A percentile compares a stretch with the other conserved stretches of the same genome.
Evolutionary conservation across 2,113 vertebrate species (phyloP).

Genomic region (Trinectes maculatus): DNA sequence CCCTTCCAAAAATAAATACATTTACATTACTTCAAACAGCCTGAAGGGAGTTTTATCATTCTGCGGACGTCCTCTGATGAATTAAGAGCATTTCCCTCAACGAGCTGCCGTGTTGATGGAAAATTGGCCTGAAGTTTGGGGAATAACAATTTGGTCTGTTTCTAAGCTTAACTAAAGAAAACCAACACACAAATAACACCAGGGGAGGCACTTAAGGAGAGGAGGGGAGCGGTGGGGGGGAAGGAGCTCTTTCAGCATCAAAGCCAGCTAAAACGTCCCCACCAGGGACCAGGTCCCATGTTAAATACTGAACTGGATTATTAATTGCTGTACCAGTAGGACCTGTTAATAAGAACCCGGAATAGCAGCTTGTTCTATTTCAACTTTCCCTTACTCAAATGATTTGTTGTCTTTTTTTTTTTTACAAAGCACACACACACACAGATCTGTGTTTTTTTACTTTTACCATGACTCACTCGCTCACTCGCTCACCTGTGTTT

Average conservation of each 20-base stretch:
- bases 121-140: constrained; percentile 79
- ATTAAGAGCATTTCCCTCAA: constrained; percentile 72
- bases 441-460: too few species aligned
- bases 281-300: constrained; percentile 78
- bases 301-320: constrained; percentile 83
- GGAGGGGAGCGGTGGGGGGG: constrained; percentile 14
- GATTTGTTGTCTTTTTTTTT: not conserved
- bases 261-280: constrained; percentile 79
- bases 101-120: constrained; percentile 57
- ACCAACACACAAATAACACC: constrained; percentile 79
- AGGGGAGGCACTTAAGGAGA: constrained; percentile 77
- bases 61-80: constrained; percentile 64
- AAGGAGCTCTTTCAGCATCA: constrained; percentile 75
- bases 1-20: constrained; percentile 66
- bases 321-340: constrained; percentile 81
- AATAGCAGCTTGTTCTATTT: constrained; percentile 70
- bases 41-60: constrained; percentile 63
- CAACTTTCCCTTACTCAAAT: constrained; percentile 13
- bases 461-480: not conserved
- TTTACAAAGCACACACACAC: too few species aligned
- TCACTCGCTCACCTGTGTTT: not conserved
- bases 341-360: constrained; percentile 80
- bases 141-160: constrained; percentile 80
- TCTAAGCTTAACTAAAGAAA: constrained; percentile 78
- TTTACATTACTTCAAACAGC: constrained; percentile 71